Evolutionary conservation across 2,888 invertebrate genomes (phyloP), one percentile per base, ranked within the genome.

Genomic region (Dicycla oo): DNA sequence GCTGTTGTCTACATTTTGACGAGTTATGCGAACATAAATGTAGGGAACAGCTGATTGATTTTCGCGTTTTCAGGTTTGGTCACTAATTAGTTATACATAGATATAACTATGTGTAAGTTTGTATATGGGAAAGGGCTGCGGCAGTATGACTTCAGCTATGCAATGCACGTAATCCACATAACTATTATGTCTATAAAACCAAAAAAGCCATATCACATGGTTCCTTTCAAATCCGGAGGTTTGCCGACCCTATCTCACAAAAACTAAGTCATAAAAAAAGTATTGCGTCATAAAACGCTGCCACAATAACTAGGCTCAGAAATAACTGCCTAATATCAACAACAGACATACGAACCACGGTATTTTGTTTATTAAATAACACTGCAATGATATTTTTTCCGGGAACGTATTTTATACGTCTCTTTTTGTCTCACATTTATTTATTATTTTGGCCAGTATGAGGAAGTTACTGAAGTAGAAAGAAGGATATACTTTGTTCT

Each of bases 361-460:
- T 57, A 82, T 79, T 67, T 53, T 66, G 71, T 82, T 63, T 82
- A 80, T 80, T 78, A 63, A 82, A 78, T 82, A 68, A 64, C 61
- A 60, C 13, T 18, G 34, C 20, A 30, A 15, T 15, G 23, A 43
- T 51, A 63, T 78, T 66, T 72, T 58, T 82, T 58, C 65, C 26
- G 38, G 8, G 54, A 40, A n/a, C 7, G 34, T 3, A 53, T 57
- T 76, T 51, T 30, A 23, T 75, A 47, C 20, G 20, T 61, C 1
- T 65, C n/a, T 54, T 49, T 63, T 66, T 57, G 13, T 15, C 40
- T 38, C 23, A 26, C 26, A 38, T 38, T 43, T 75, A 62, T 51
- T 45, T 69, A 34, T 65, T 81, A 58, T 51, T 62, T 40, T n/a
- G 10, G 49, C 1, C 23, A 7, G 43, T 60, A 56, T 15, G 15